Evolutionary conservation across 2,888 invertebrate species (phyloP), one percentile per base, ranked within the genome.

Genomic region (Chloroclystis v-ata): DNA sequence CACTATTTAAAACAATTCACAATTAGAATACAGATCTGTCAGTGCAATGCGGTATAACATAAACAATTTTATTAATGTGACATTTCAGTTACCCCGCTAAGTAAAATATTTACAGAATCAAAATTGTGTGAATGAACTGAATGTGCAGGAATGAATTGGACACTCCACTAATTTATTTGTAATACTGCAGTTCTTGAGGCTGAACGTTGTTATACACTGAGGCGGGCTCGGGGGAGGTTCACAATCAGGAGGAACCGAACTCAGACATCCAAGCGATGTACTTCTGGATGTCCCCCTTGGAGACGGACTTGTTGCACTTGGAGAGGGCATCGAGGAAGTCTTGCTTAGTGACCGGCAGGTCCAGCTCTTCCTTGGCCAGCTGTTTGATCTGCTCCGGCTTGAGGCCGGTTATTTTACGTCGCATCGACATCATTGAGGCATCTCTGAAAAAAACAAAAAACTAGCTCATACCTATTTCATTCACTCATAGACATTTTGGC

Each of bases 401-500:
- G 20, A 98, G 88, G 2, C 98, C 98, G 41, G 94, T 94, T 52
- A 99, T 98, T 82, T 97, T 96, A 43, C 97, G 90, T 29, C 99
- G 89, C 96, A 99, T 98, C 0, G 97, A 95, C 98, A 99, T 99
- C 98, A 99, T 98, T 25, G 98, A 97, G 4, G 99, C 98, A 89
- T 99, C 98, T 63, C 98, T 95, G 73, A 9, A 45, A 45, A 32
- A 5, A 4, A 37, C 1, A 35, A 28, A 12, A 28, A 0, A 12
- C n/a, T n/a, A n/a, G n/a, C n/a, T n/a, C n/a, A n/a, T n/a, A n/a
- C n/a, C n/a, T n/a, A n/a, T n/a, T n/a, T n/a, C n/a, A n/a, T n/a
- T n/a, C n/a, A n/a, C n/a, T n/a, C n/a, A n/a, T 32, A 39, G 20
- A 43, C 20, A 20, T 20, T 20, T 20, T 20, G 20, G 20, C 5